Conservation (phyloP, 2,888 invertebrate genomes). For the Eristalis arbustorum region DNA sequence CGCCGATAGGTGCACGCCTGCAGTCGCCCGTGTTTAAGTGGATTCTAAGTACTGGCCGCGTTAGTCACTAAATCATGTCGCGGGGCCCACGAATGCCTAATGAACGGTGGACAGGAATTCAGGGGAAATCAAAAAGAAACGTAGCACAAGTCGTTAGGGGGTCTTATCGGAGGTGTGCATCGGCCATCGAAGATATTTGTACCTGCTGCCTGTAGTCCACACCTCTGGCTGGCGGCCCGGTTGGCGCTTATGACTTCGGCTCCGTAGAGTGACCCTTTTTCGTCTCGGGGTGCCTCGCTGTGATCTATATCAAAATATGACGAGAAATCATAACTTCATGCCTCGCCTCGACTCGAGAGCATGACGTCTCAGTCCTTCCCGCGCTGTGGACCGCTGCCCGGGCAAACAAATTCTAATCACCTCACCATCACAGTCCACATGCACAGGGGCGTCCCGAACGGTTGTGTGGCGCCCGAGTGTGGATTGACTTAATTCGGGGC, state of each 20-base stretch:
- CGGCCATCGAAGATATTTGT: conserved; percentile 10
- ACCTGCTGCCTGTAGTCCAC: conserved; percentile 23
- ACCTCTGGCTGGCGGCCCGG: conserved; percentile 3
- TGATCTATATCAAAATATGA: conserved; percentile 49
- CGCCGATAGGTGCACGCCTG: neutral
- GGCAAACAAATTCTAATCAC: neutral
- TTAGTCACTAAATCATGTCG: neutral
- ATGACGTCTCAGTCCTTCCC: neutral
- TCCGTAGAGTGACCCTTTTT: neutral
- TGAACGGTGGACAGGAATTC: neutral
- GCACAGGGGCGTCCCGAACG: neutral
- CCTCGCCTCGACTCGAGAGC: neutral
- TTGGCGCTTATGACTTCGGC: neutral
- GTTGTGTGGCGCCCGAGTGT: neutral
- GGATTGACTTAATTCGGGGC: neutral
- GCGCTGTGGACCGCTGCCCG: neutral
- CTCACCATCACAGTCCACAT: neutral
- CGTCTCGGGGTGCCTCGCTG: conserved; percentile 3
- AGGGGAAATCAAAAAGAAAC: neutral
- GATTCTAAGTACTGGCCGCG: neutral
- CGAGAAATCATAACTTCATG: conserved; percentile 2
- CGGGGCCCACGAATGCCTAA: neutral
- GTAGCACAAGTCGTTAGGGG: neutral
- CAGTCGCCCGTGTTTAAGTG: neutral
- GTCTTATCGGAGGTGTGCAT: conserved; percentile 42